Conservation (phyloP, 2,888 invertebrate genomes). For the Drosophila paucipuncta region DNA sequence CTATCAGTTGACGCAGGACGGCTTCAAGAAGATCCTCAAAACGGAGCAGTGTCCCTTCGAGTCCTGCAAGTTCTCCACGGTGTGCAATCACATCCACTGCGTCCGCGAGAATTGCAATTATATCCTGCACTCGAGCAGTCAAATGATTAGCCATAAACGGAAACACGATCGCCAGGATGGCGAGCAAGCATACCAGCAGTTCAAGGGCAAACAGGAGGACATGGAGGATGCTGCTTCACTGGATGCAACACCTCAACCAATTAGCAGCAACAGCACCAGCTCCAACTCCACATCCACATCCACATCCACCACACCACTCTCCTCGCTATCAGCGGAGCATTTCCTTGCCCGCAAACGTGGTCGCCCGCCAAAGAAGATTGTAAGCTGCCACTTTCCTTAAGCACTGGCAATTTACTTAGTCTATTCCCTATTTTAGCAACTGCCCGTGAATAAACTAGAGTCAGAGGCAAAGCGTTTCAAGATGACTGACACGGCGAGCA, state of each 20-base stretch:
- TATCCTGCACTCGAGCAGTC: conserved; percentile 98
- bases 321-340: conserved; percentile 83
- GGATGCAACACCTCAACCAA: conserved; percentile 69
- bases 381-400: conserved; percentile 52
- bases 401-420: not conserved
- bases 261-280: conserved; percentile 50
- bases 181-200: conserved; percentile 87
- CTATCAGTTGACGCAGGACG: conserved; percentile 96
- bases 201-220: conserved; percentile 81
- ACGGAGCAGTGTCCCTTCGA: conserved; percentile 97
- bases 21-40: conserved; percentile 99
- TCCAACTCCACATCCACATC: conserved; percentile 59
- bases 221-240: conserved; percentile 52
- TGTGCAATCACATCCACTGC: conserved; percentile 99
- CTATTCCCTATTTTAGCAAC: conserved; percentile 59
- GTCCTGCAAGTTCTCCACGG: conserved; percentile 96
- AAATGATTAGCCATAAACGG: conserved; percentile 98
- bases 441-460: conserved; percentile 68
- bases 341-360: conserved; percentile 84
- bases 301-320: conserved; percentile 71
- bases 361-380: conserved; percentile 84
- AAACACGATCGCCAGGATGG: conserved; percentile 98
- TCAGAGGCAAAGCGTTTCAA: conserved; percentile 79
- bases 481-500: conserved; percentile 60
- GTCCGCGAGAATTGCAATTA: conserved; percentile 97